These are phyloP conservation scores for Corynorhinus townsendii DNA, from an alignment of 2,113 vertebrate species.

Conservation along the genomic window DNA sequence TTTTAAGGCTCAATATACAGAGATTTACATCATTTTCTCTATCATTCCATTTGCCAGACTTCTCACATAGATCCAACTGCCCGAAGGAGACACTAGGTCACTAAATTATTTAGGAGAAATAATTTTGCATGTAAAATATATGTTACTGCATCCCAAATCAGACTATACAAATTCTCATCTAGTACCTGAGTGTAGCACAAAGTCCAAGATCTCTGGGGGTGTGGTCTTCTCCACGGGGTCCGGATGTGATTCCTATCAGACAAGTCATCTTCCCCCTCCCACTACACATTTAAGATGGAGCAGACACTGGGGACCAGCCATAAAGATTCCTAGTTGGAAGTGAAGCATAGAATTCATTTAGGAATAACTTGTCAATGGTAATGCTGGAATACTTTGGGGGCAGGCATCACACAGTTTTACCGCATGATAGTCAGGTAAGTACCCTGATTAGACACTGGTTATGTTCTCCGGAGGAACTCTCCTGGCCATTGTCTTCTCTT, in stretches of 20 bases:
- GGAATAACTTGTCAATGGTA: neutral
- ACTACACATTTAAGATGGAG: neutral
- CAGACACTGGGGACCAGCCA: neutral
- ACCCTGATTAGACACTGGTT: neutral
- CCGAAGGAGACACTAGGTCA: neutral
- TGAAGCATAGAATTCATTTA: neutral
- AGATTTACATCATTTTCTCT: neutral
- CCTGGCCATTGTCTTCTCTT: neutral
- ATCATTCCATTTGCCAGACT: neutral
- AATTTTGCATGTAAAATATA: neutral
- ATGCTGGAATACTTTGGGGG: neutral
- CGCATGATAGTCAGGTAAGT: neutral
- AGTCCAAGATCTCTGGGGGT: neutral
- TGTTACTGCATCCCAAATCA: neutral
- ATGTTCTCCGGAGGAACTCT: neutral
- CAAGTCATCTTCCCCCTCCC: neutral
- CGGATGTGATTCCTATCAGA: neutral
- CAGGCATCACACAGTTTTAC: neutral
- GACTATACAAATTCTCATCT: neutral
- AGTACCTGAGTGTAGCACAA: neutral
- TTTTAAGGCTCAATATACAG: neutral
- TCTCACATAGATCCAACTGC: neutral
- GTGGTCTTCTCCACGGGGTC: neutral
- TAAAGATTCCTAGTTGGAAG: neutral
- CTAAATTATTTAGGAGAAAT: constrained; percentile 3